Conservation (phyloP, 1,140 invertebrate species). For the Charaxes varanes region DNA sequence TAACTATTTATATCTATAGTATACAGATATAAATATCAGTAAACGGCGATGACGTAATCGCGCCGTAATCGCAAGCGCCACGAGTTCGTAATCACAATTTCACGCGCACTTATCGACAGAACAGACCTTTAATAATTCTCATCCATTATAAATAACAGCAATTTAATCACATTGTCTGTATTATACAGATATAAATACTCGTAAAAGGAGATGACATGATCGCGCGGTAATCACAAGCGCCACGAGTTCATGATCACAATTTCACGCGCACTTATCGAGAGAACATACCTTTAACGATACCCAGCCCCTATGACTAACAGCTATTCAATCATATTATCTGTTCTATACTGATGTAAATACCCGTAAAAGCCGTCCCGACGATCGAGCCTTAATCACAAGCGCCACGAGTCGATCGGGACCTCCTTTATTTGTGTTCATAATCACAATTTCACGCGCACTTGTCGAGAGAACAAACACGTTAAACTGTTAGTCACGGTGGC, state of each 20-base stretch:
- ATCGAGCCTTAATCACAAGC: conserved; percentile 26
- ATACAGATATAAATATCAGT: conserved; percentile 13
- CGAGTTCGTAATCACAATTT: conserved; percentile 59
- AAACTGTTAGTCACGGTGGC: conserved; percentile 59
- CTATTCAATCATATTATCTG: no score
- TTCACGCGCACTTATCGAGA: no score
- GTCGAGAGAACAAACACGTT: conserved; percentile 53
- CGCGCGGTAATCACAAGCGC: no score
- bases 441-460: conserved; percentile 64
- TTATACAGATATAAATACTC: conserved; percentile 12
- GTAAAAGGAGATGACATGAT: conserved; percentile 2
- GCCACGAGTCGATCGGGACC: conserved; percentile 33
- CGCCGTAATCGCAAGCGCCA: conserved; percentile 24
- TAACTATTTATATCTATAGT: no score
- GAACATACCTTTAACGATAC: no score
- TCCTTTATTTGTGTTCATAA: conserved; percentile 56
- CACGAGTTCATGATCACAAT: no score
- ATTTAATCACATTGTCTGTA: no score
- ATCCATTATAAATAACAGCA: no score
- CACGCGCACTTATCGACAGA: conserved; percentile 55
- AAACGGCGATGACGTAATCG: conserved; percentile 7
- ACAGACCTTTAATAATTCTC: no score
- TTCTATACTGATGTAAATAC: conserved; percentile 12
- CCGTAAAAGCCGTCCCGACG: conserved; percentile 8
- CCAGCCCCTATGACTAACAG: no score